These are phyloP conservation scores for Boloria selene DNA, from an alignment of 2,888 invertebrate species.

Conservation along the genomic window DNA sequence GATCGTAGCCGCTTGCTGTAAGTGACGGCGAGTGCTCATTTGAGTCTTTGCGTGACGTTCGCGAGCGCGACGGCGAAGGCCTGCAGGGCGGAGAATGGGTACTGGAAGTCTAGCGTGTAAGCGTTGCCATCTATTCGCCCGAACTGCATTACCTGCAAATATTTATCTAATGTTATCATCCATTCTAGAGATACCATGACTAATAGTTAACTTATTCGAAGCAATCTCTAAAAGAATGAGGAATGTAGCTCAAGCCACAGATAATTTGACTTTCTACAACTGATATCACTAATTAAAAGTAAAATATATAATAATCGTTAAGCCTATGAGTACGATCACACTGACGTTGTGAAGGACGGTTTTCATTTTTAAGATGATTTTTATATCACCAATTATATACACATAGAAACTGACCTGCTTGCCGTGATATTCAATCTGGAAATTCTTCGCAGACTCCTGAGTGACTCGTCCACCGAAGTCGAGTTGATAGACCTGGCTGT, in stretches of 20 bases:
- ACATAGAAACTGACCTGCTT: constrained; percentile 88
- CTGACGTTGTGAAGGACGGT: no score
- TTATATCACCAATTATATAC: no score
- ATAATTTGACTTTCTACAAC: background rate
- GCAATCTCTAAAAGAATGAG: no score
- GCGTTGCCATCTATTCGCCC: constrained; percentile 99
- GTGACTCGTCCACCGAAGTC: constrained; percentile 99
- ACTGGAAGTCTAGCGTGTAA: constrained; percentile 99
- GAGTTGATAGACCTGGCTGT: constrained; percentile 98
- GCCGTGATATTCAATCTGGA: constrained; percentile 98
- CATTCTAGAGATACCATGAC: background rate
- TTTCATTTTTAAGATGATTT: no score
- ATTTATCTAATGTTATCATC: background rate
- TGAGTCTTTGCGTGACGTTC: constrained; percentile 96
- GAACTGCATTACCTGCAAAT: constrained; percentile 98
- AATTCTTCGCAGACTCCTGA: constrained; percentile 99
- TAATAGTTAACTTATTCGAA: no score
- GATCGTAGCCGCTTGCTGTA: constrained; percentile 45
- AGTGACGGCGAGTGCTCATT: constrained; percentile 79
- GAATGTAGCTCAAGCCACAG: no score
- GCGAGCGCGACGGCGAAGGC: constrained; percentile 99
- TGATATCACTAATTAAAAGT: background rate
- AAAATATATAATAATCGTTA: background rate
- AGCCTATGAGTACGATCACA: no score
- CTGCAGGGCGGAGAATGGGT: constrained; percentile 98